These are phyloP conservation scores for Dissostichus mawsoni DNA, from an alignment of 2,113 vertebrate species.

Conservation along the genomic window DNA sequence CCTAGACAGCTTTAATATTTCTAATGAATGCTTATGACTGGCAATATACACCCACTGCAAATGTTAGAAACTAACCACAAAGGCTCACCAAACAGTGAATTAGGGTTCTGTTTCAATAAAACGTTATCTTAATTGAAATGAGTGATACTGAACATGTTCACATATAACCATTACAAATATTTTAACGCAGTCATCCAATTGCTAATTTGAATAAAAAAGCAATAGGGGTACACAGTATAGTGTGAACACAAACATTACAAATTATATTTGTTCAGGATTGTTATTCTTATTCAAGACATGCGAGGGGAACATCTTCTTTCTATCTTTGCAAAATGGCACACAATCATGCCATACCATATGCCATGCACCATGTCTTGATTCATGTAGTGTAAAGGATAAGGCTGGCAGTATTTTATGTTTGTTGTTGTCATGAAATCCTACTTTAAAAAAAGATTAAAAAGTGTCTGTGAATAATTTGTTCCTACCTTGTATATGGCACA, in stretches of 20 bases:
- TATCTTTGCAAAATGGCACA: neutral
- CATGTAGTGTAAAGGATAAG: neutral
- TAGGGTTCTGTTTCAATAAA: too few species aligned
- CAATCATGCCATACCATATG: neutral
- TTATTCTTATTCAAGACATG: neutral
- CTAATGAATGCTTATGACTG: slow-evolving; percentile 8
- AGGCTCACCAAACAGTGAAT: slow-evolving; percentile 9
- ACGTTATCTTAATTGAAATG: too few species aligned
- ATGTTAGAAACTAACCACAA: neutral
- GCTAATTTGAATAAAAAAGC: neutral
- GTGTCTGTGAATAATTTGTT: neutral
- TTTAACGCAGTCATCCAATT: neutral
- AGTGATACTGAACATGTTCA: neutral
- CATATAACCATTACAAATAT: neutral
- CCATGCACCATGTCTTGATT: neutral
- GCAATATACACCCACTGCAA: neutral
- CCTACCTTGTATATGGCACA: neutral
- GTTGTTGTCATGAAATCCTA: slow-evolving; percentile 17
- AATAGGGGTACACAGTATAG: neutral
- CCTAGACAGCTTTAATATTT: slow-evolving; percentile 1
- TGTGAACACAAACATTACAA: neutral
- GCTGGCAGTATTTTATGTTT: neutral
- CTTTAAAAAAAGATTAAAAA: neutral
- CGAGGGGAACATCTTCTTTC: neutral
- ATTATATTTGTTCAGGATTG: neutral